A percentile compares a stretch with the other conserved stretches of the same genome.
Conservation (phyloP, 2,888 invertebrate genomes). For the Abrostola triplasia region DNA sequence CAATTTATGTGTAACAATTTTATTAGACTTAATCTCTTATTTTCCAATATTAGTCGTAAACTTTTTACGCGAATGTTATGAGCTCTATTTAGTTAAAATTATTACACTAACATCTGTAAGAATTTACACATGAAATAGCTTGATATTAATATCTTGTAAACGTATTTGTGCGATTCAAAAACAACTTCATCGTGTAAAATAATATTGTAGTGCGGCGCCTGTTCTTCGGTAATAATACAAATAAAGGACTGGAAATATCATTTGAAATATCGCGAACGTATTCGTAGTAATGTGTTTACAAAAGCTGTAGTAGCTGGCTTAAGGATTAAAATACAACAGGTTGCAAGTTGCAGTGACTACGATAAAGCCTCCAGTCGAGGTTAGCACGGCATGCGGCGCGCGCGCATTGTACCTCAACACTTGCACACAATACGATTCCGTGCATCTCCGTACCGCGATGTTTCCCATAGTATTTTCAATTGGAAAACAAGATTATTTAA, state of each 20-base stretch:
- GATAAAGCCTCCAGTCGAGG: conserved; percentile 84
- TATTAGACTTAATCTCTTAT: too few relatives aligned
- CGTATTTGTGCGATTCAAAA: conserved; percentile 16
- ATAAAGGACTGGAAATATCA: conserved; percentile 28
- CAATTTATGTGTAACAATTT: too few relatives aligned
- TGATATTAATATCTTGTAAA: conserved; percentile 17
- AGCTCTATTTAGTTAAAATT: conserved; percentile 9
- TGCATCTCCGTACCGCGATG: conserved; percentile 51
- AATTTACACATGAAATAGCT: conserved; percentile 12
- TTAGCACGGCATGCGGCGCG: conserved; percentile 80
- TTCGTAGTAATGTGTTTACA: conserved; percentile 74
- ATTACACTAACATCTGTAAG: conserved; percentile 3
- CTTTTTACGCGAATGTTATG: conserved; percentile 12
- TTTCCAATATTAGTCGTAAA: conserved; percentile 11
- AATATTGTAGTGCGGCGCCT: conserved; percentile 27
- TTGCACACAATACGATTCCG: conserved; percentile 48
- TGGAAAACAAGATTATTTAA: conserved; percentile 15
- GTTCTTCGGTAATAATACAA: conserved; percentile 33
- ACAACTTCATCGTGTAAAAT: conserved; percentile 23
- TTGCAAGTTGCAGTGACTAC: conserved; percentile 78
- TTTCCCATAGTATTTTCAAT: conserved; percentile 43
- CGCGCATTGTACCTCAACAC: conserved; percentile 69
- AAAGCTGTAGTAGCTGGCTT: conserved; percentile 74
- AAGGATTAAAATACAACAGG: conserved; percentile 82
- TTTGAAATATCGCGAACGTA: conserved; percentile 52